Conservation (phyloP, 2,888 invertebrate species). For the Celastrina argiolus region DNA sequence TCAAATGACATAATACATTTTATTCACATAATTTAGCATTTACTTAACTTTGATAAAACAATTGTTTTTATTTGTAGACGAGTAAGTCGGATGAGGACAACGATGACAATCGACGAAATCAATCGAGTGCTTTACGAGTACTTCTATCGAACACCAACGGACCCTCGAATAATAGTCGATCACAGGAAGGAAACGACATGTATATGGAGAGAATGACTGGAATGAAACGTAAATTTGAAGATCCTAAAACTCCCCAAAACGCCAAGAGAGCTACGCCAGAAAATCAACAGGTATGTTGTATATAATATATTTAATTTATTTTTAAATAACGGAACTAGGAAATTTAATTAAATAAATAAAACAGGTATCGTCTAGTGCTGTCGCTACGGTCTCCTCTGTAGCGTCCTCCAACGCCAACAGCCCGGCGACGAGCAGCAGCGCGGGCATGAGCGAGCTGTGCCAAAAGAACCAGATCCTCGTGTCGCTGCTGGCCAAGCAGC, state of each 20-base stretch:
- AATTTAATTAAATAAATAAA: background rate
- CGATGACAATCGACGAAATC: slow-evolving; percentile 76
- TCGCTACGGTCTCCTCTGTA: slow-evolving; percentile 72
- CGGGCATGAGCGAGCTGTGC: slow-evolving; percentile 82
- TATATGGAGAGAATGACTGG: slow-evolving; percentile 58
- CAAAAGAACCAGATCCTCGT: slow-evolving; percentile 92
- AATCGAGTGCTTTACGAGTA: slow-evolving; percentile 78
- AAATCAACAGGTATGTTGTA: slow-evolving; percentile 62
- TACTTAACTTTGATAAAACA: background rate
- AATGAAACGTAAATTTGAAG: slow-evolving; percentile 67
- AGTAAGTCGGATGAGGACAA: slow-evolving; percentile 89
- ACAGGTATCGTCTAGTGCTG: slow-evolving; percentile 77
- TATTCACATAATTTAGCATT: too few species aligned
- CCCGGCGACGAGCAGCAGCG: slow-evolving; percentile 48
- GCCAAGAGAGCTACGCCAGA: slow-evolving; percentile 73
- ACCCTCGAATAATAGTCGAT: slow-evolving; percentile 54
- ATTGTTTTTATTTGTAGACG: slow-evolving; percentile 82
- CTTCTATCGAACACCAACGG: slow-evolving; percentile 61
- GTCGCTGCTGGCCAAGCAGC: slow-evolving; percentile 86
- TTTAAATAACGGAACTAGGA: background rate
- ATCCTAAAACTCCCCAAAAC: slow-evolving; percentile 81
- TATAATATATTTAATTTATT: slow-evolving; percentile 30
- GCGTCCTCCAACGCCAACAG: slow-evolving; percentile 51
- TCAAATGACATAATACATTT: background rate
- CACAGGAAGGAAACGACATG: slow-evolving; percentile 53